These are phyloP conservation scores for Trinorchestia longiramus DNA, from an alignment of 1,140 invertebrate species.

Conservation along the genomic window DNA sequence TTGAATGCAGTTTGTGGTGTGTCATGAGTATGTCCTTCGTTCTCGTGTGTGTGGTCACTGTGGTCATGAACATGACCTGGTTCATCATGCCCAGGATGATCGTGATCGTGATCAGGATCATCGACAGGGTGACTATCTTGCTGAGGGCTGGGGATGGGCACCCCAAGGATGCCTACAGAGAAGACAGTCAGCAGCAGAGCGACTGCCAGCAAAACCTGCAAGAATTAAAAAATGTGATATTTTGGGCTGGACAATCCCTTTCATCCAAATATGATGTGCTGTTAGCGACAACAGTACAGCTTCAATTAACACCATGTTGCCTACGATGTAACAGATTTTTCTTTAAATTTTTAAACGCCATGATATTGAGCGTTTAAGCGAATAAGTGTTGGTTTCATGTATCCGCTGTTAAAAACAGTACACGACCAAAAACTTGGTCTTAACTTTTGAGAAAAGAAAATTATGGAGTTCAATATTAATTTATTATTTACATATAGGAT, in stretches of 20 bases:
- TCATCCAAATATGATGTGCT: not conserved
- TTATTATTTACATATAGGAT: no score
- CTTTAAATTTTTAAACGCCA: no score
- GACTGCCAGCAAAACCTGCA: not conserved
- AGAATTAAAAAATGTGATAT: not conserved
- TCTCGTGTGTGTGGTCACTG: not conserved
- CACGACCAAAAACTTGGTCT: no score
- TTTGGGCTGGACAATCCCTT: not conserved
- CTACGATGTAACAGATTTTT: no score
- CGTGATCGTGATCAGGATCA: not conserved
- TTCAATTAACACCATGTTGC: no score
- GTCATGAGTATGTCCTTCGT: not conserved
- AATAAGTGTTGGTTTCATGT: no score
- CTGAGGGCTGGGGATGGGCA: not conserved
- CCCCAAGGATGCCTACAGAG: not conserved
- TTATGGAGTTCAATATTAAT: no score
- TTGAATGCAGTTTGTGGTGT: not conserved
- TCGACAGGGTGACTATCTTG: not conserved
- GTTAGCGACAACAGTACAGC: not conserved
- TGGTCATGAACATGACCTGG: not conserved
- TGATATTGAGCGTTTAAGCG: no score
- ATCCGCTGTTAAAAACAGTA: no score
- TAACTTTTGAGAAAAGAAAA: no score
- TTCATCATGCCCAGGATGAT: not conserved
- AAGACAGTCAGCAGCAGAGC: not conserved